Evolutionary conservation across 35 echinoderm and acorn worm genomes (phyloP).

Genomic region (Ptychodera flava): DNA sequence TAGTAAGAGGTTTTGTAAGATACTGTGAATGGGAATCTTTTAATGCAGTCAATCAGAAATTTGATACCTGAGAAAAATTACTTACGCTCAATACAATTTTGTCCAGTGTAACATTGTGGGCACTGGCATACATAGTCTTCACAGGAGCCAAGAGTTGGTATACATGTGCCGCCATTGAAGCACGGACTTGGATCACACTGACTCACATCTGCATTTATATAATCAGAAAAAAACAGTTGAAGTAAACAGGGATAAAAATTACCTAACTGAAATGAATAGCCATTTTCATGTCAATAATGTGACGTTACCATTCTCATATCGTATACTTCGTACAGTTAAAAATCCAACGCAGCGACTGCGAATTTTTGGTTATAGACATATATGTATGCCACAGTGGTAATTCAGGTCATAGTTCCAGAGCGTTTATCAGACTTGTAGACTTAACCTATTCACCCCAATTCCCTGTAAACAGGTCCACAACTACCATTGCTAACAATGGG

Average conservation of each 20-base stretch:
- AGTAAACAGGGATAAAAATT: not conserved
- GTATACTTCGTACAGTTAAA: constrained; percentile 11
- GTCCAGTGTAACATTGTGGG: constrained; percentile 43
- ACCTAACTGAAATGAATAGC: constrained; percentile 24
- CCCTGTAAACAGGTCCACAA: no score
- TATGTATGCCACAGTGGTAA: no score
- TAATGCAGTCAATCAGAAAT: no score
- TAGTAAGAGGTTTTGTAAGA: no score
- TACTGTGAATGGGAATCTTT: no score
- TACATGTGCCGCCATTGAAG: constrained; percentile 51
- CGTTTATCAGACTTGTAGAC: no score
- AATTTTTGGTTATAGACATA: not conserved
- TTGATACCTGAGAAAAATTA: no score
- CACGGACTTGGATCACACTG: constrained; percentile 50
- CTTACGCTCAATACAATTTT: constrained; percentile 44
- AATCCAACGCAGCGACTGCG: constrained; percentile 9
- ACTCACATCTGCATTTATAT: not conserved
- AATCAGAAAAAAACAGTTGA: not conserved
- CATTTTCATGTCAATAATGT: constrained; percentile 13
- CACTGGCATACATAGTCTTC: constrained; percentile 52
- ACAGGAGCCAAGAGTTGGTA: constrained; percentile 44
- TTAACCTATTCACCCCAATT: no score
- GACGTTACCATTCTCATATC: no score
- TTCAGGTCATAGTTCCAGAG: no score
- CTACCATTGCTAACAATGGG: no score